These are phyloP conservation scores for Odocoileus virginianus DNA, from an alignment of 2,113 vertebrate species.

Conservation along the genomic window DNA sequence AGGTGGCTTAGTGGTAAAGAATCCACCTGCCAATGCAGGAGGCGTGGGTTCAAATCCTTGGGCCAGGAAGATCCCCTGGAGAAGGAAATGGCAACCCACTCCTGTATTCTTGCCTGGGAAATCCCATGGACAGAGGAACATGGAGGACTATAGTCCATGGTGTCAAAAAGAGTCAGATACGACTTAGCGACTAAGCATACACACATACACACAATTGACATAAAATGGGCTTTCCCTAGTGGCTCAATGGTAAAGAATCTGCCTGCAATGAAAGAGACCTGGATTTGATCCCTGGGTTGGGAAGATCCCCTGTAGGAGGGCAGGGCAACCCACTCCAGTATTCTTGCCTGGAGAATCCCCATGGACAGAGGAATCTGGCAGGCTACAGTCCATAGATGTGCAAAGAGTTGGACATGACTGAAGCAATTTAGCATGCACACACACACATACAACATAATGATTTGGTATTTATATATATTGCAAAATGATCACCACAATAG, in stretches of 20 bases:
- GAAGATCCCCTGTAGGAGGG: neutral
- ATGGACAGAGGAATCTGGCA: neutral
- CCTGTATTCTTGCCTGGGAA: neutral
- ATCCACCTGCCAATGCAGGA: neutral
- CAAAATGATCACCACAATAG: neutral
- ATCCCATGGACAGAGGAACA: neutral
- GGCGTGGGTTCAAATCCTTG: neutral
- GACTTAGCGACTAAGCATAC: neutral
- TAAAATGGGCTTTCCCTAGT: neutral
- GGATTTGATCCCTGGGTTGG: neutral
- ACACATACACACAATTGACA: neutral
- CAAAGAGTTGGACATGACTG: neutral
- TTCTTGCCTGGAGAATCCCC: neutral
- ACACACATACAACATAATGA: neutral
- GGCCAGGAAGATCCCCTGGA: neutral
- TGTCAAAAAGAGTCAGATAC: neutral
- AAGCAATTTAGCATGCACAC: neutral
- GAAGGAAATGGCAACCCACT: neutral
- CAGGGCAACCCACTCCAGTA: neutral
- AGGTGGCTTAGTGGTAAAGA: neutral
- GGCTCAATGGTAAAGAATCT: neutral
- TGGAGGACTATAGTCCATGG: neutral
- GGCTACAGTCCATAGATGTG: neutral
- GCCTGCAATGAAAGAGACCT: neutral
- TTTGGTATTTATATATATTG: neutral